A percentile compares a stretch with the other conserved stretches of the same genome.
These are phyloP conservation scores for Argyresthia albistria DNA, from an alignment of 2,888 invertebrate genomes.

Conservation along the genomic window DNA sequence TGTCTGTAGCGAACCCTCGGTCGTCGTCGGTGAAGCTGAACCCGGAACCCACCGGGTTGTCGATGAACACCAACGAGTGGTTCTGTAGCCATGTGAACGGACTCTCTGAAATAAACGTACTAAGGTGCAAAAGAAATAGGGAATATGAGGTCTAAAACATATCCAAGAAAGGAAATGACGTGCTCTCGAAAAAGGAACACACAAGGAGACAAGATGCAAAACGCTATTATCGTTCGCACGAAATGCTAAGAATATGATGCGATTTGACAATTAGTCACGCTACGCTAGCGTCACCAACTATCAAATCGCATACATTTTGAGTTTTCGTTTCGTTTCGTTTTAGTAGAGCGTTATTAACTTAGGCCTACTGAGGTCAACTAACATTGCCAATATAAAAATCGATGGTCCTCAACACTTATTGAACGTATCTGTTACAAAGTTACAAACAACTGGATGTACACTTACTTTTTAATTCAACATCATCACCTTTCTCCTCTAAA, in stretches of 20 bases:
- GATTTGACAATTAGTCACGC: no score
- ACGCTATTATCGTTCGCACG: no score
- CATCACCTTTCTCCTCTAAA: conserved; percentile 5
- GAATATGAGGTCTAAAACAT: neutral
- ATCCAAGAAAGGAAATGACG: neutral
- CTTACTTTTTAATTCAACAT: neutral
- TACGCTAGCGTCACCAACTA: no score
- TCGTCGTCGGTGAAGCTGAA: conserved; percentile 73
- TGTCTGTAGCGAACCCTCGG: conserved; percentile 65
- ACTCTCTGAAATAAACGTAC: conserved; percentile 37
- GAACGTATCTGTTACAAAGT: no score
- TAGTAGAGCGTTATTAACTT: neutral
- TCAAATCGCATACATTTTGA: no score
- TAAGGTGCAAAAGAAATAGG: neutral
- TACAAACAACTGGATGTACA: neutral
- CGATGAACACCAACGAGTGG: conserved; percentile 74
- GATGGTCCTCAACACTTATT: neutral
- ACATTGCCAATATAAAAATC: neutral
- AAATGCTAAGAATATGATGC: no score
- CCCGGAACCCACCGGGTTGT: conserved; percentile 76
- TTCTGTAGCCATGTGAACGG: conserved; percentile 67
- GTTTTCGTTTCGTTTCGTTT: neutral
- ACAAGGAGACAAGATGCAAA: no score
- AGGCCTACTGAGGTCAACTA: neutral
- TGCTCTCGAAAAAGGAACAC: neutral